Evolutionary conservation across 2,888 invertebrate genomes (phyloP), one percentile per base, ranked within the genome.

Genomic region (Hanleya hanleyi): DNA sequence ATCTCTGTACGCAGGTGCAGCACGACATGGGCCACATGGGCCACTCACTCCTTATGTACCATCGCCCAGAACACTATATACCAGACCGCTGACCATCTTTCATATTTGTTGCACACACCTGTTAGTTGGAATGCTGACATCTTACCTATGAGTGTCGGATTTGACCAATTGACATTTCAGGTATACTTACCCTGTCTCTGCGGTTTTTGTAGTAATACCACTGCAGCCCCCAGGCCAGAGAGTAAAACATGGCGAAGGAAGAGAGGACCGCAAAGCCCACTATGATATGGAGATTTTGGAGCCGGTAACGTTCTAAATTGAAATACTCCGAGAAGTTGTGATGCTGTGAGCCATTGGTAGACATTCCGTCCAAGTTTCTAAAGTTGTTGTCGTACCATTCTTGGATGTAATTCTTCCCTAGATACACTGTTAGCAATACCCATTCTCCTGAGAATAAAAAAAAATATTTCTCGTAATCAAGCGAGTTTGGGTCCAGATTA

Each of bases 171-270:
- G n/a, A 67, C 12, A 37, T 15, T 12, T 9, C 7, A 50, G 22
- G n/a, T n/a, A 41, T 9, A 12, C 47, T 4, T 68, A 76, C 76
- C 76, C 70, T 84, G 82, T 94, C 93, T 0, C 93, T 90, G 85
- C 93, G 92, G 1, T 92, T 91, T 29, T 94, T 91, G 89, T 94
- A 95, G 90, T 93, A 95, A 1, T 29, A 29, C 86, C 94, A 94
- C 94, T 95, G 92, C 32, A 83, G 82, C 64, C 67, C 94, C 72
- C 94, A 94, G 70, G 94, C 94, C 12, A 94, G 90, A 0, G 91
- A 80, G 83, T 94, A 94, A 87, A 94, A 95, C 69, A 93, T 91
- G 18, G 87, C 77, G 76, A 93, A 93, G 0, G 94, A 94, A 6
- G 94, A 91, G 0, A 90, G 3, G 5, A 92, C 91, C 0, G 83